These are phyloP conservation scores for Heteromyza rotundicornis DNA, from an alignment of 2,888 invertebrate species.

Conservation along the genomic window DNA sequence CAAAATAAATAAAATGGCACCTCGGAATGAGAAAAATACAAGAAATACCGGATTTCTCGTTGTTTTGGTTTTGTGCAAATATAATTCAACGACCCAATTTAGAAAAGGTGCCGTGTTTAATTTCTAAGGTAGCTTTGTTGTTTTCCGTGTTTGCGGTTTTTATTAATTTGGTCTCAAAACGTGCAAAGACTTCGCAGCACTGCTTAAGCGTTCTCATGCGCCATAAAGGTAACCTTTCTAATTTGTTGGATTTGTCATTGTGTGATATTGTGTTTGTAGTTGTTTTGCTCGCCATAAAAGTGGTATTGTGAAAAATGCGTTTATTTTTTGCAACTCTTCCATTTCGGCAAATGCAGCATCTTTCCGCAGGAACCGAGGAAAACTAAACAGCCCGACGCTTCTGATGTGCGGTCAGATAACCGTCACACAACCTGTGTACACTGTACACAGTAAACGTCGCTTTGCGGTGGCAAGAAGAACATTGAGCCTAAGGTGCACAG, in stretches of 20 bases:
- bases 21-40: no score
- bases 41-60: no score
- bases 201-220: slow-evolving; percentile 27
- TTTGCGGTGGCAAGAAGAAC: neutral
- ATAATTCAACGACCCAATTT: slow-evolving; percentile 8
- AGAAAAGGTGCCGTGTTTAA: neutral
- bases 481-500: neutral
- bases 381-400: slow-evolving; percentile 24
- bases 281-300: neutral
- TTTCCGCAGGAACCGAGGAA: neutral
- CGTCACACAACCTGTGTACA: slow-evolving; percentile 27
- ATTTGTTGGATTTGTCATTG: slow-evolving; percentile 50
- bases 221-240: slow-evolving; percentile 45
- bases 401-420: slow-evolving; percentile 32
- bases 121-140: neutral
- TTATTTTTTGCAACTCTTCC: neutral
- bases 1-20: no score
- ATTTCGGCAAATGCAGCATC: neutral
- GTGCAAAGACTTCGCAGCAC: slow-evolving; percentile 36
- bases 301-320: slow-evolving; percentile 1
- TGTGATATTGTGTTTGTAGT: slow-evolving; percentile 4
- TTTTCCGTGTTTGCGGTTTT: neutral
- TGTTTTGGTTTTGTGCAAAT: neutral
- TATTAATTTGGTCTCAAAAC: slow-evolving; percentile 12
- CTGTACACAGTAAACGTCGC: neutral